Percentiles rank a stretch among this genome's conserved stretches.
These are phyloP conservation scores for Ericerus pela DNA, from an alignment of 1,140 invertebrate genomes.

Conservation along the genomic window DNA sequence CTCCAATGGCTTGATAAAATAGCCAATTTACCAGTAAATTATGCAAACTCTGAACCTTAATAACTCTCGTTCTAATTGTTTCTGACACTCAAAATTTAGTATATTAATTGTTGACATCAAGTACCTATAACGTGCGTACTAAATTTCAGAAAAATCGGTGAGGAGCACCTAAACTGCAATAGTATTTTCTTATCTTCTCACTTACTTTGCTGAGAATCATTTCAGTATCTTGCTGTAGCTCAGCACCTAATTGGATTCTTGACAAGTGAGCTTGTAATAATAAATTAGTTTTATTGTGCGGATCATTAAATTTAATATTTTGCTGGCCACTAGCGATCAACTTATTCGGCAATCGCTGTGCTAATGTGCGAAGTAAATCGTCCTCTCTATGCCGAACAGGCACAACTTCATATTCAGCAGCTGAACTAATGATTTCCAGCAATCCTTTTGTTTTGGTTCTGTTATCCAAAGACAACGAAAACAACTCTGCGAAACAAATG, in stretches of 20 bases:
- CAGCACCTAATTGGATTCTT: constrained; percentile 80
- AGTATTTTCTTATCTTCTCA: too few species aligned
- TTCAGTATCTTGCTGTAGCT: constrained; percentile 94
- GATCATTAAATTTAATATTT: constrained; percentile 75
- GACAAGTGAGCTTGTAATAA: constrained; percentile 92
- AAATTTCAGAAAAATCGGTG: too few species aligned
- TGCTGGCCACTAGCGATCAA: constrained; percentile 40
- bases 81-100: too few species aligned
- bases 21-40: too few species aligned
- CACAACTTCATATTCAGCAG: constrained; percentile 90
- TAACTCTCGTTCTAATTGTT: too few species aligned
- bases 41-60: too few species aligned
- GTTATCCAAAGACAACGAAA: constrained; percentile 87
- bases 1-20: too few species aligned
- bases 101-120: too few species aligned
- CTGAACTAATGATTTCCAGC: constrained; percentile 94
- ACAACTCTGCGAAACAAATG: constrained; percentile 55
- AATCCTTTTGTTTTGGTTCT: constrained; percentile 96
- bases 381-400: constrained; percentile 93
- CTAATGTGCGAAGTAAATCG: constrained; percentile 64
- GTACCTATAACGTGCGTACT: too few species aligned
- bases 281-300: constrained; percentile 93
- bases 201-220: constrained; percentile 61
- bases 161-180: not conserved
- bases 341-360: constrained; percentile 63